A percentile compares a stretch with the other conserved stretches of the same genome.
Conservation (phyloP, 2,888 invertebrate species). For the Stenichneumon culpator region DNA sequence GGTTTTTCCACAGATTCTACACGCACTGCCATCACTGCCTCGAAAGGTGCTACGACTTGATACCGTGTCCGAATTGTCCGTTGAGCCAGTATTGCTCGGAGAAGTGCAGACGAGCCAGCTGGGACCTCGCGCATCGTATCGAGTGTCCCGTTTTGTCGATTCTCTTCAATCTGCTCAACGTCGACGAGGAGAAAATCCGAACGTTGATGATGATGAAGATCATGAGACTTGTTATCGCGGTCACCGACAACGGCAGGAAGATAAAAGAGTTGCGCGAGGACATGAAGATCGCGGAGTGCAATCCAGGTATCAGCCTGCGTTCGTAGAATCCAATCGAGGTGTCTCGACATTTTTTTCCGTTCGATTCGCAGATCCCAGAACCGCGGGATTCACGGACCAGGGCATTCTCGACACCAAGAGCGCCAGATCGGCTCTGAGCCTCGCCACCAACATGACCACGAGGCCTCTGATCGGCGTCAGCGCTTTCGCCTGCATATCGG, state of each 20-base stretch:
- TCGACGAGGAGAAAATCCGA: constrained; percentile 81
- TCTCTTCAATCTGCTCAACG: constrained; percentile 79
- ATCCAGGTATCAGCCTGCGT: constrained; percentile 76
- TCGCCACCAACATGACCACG: constrained; percentile 82
- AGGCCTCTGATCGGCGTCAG: constrained; percentile 82
- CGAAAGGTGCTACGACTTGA: constrained; percentile 80
- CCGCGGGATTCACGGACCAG: constrained; percentile 82
- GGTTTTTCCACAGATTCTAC: constrained; percentile 77
- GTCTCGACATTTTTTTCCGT: not conserved
- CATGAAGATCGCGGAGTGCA: constrained; percentile 78
- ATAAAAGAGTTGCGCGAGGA: constrained; percentile 79
- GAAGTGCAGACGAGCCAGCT: constrained; percentile 77
- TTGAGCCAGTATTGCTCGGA: constrained; percentile 82
- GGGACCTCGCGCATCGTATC: constrained; percentile 79
- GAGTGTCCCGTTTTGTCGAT: constrained; percentile 80
- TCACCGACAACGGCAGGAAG: constrained; percentile 78
- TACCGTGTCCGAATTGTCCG: constrained; percentile 81
- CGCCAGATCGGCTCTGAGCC: constrained; percentile 79
- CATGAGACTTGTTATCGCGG: constrained; percentile 79
- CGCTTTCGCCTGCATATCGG: constrained; percentile 83
- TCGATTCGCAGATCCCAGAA: constrained; percentile 78
- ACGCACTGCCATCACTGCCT: constrained; percentile 83
- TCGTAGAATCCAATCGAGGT: not conserved
- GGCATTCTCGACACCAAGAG: constrained; percentile 77
- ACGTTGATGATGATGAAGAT: constrained; percentile 83